phyloP scores from a whole-genome alignment of 2,888 invertebrate species.

The Plagiodera versicolora region DNA sequence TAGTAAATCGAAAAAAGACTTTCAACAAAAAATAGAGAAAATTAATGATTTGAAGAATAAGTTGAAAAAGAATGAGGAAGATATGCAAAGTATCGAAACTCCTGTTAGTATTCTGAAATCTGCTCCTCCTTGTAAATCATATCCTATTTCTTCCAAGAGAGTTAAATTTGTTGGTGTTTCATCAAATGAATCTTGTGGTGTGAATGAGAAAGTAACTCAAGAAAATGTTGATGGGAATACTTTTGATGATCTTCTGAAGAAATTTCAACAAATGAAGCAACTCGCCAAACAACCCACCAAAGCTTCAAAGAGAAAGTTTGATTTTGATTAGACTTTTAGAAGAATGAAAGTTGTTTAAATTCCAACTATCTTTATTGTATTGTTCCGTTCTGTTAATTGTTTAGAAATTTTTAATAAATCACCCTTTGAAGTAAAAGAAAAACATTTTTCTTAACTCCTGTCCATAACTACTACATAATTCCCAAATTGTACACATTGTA shows the following conservation, averaged over 20 bases:
- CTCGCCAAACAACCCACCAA: not conserved
- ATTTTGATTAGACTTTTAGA: not conserved
- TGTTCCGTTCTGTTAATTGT: too few species aligned
- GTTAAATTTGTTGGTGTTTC: conserved; percentile 51
- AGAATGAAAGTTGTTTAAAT: too few species aligned
- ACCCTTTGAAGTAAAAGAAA: not conserved
- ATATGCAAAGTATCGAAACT: not conserved
- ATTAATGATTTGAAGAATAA: not conserved
- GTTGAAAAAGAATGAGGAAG: not conserved
- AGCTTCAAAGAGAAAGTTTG: not conserved
- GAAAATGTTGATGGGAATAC: not conserved
- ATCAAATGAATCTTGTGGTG: conserved; percentile 44
- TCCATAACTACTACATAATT: too few species aligned
- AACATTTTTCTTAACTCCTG: too few species aligned
- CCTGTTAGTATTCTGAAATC: conserved; percentile 5
- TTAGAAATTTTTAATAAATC: not conserved
- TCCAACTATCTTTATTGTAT: too few species aligned
- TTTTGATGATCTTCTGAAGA: conserved; percentile 1
- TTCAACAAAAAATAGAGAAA: conserved; percentile 1
- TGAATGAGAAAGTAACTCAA: not conserved
- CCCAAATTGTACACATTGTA: too few species aligned
- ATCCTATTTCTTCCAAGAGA: conserved; percentile 3
- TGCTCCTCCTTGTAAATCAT: not conserved
- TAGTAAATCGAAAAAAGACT: not conserved
- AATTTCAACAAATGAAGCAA: conserved; percentile 2